Conservation (phyloP, 2,797 vertebrate species). For the Danio albolineatus region DNA sequence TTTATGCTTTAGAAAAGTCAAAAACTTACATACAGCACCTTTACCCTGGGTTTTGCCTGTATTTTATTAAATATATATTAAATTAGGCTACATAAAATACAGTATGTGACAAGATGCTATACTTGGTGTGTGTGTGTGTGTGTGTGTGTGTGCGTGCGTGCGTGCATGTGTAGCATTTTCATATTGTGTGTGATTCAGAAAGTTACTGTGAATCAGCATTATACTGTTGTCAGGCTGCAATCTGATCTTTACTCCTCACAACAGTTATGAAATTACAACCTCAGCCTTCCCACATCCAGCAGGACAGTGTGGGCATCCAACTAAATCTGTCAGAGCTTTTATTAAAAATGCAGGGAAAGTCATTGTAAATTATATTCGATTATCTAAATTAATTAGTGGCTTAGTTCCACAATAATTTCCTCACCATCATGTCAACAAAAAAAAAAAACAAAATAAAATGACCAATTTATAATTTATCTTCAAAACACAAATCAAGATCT, state of each 20-base stretch:
- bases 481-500: too few relatives aligned
- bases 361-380: neutral
- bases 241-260: conserved; percentile 67
- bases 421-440: too few relatives aligned
- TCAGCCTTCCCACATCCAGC: conserved; percentile 61
- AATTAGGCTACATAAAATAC: too few relatives aligned
- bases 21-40: too few relatives aligned
- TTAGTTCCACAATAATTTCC: too few relatives aligned
- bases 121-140: neutral
- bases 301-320: neutral
- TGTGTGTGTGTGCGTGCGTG: neutral
- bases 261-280: conserved; percentile 58
- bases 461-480: too few relatives aligned
- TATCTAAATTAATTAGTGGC: too few relatives aligned
- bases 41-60: too few relatives aligned
- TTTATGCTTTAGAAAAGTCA: too few relatives aligned
- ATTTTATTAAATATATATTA: too few relatives aligned
- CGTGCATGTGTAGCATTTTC: neutral
- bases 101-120: too few relatives aligned
- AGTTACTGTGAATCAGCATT: conserved; percentile 72
- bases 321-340: neutral
- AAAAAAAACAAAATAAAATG: too few relatives aligned
- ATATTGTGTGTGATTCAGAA: conserved; percentile 22
- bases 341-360: neutral
- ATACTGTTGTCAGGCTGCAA: conserved; percentile 71